Evolutionary conservation across 23 tunicate genomes (phyloP), one percentile per base, ranked within the genome.

Genomic region (Botrylloides violaceus): DNA sequence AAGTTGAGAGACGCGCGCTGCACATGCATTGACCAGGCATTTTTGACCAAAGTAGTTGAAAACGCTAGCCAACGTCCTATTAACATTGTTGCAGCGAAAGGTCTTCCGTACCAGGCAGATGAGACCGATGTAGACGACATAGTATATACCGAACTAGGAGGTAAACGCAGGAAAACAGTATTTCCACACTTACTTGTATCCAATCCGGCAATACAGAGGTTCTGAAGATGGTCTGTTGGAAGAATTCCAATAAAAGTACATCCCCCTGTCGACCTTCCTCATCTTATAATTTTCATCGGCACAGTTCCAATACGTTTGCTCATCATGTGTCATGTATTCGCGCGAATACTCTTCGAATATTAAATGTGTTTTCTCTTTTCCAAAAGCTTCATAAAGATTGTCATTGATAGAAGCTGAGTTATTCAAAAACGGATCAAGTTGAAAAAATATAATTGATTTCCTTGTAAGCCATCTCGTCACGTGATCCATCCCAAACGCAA

Each of bases 141-240:
- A n/a, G n/a, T n/a, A n/a, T n/a, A n/a, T n/a, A n/a, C n/a, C n/a
- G n/a, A n/a, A n/a, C n/a, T n/a, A n/a, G n/a, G n/a, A n/a, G n/a
- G n/a, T n/a, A n/a, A n/a, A n/a, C n/a, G n/a, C n/a, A n/a, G n/a
- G n/a, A n/a, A n/a, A n/a, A n/a, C n/a, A n/a, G n/a, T n/a, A n/a
- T n/a, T n/a, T n/a, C n/a, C n/a, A n/a, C n/a, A n/a, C 96, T 71
- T 33, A 90, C 97, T 61, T 78, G 39, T 64, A 61, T 29, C 70
- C 85, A 3, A 79, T 48, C n/a, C 64, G 56, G 75, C 97, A 90
- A 70, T 90, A 90, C 1, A 73, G 47, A 2, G 85, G 97, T 34
- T 90, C 97, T 2, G 37, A 32, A 2, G 20, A 21, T 5, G 86
- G 92, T 27, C 97, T 76, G 61, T 90, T 77, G 15, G 97, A 57